These are phyloP conservation scores for Drosophila parabipectinata DNA, from an alignment of 1,140 invertebrate species.

Conservation along the genomic window DNA sequence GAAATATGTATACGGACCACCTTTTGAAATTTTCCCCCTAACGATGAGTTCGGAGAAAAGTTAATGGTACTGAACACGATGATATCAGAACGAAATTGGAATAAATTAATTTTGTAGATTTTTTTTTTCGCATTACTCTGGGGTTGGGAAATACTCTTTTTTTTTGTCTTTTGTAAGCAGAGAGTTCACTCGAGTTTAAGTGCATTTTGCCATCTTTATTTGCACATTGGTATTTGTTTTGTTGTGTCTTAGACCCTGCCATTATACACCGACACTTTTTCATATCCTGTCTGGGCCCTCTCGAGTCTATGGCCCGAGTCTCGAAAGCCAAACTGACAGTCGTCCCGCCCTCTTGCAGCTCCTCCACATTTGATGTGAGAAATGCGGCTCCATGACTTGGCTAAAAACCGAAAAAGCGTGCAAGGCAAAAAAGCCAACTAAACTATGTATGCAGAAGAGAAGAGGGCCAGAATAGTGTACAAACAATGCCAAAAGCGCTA, in stretches of 20 bases:
- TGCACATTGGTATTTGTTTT: constrained; percentile 76
- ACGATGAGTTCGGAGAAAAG: constrained; percentile 15
- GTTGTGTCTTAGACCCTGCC: constrained; percentile 54
- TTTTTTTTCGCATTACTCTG: neutral
- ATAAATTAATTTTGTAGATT: neutral
- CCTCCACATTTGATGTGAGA: constrained; percentile 51
- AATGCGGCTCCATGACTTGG: constrained; percentile 73
- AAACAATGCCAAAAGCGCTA: constrained; percentile 63
- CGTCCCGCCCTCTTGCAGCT: constrained; percentile 10
- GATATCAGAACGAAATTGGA: constrained; percentile 5
- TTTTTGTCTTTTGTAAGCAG: neutral
- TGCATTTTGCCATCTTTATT: constrained; percentile 78
- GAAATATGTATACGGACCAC: neutral
- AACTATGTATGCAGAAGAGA: constrained; percentile 48
- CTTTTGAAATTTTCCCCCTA: constrained; percentile 10
- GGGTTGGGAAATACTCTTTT: neutral
- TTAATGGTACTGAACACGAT: neutral
- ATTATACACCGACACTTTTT: constrained; percentile 80
- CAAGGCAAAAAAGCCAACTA: constrained; percentile 64
- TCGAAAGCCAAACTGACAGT: constrained; percentile 51
- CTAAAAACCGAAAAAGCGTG: constrained; percentile 77
- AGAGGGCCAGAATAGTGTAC: constrained; percentile 35
- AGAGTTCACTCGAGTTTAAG: constrained; percentile 79
- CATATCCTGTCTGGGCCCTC: constrained; percentile 73
- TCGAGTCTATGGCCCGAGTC: constrained; percentile 53